Evolutionary conservation across 1,140 invertebrate genomes (phyloP).

Genomic region (Drosophila novamexicana): DNA sequence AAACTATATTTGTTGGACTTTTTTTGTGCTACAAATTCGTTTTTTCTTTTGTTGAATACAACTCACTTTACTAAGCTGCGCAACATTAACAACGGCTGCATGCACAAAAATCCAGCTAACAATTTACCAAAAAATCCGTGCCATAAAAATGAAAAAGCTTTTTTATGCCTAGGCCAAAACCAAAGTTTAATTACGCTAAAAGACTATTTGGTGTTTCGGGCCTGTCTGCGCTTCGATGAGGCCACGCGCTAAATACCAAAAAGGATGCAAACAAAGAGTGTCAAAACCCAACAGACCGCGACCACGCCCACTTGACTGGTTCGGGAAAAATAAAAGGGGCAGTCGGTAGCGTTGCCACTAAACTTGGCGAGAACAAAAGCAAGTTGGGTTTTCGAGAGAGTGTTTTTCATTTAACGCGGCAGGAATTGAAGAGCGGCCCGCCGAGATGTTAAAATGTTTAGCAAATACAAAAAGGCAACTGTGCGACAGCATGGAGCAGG

Average conservation of each 20-base stretch:
- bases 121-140: constrained; percentile 19
- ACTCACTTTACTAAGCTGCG: neutral
- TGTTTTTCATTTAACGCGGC: constrained; percentile 56
- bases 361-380: constrained; percentile 74
- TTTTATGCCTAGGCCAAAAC: constrained; percentile 30
- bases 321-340: neutral
- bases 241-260: constrained; percentile 37
- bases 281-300: constrained; percentile 41
- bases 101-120: neutral
- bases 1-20: neutral
- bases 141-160: constrained; percentile 21
- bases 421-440: neutral
- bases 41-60: too few relatives aligned
- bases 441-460: constrained; percentile 68
- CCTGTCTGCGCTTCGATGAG: constrained; percentile 21
- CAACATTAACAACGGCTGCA: constrained; percentile 11
- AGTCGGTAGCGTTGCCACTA: constrained; percentile 58
- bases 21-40: too few relatives aligned
- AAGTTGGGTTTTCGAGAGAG: constrained; percentile 46
- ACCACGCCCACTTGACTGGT: constrained; percentile 12
- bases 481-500: constrained; percentile 45
- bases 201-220: constrained; percentile 47
- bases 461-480: constrained; percentile 68
- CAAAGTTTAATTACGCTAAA: constrained; percentile 77
- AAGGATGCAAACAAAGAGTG: constrained; percentile 52